A percentile compares a stretch with the other conserved stretches of the same genome.
Conservation (phyloP, 1,140 invertebrate species). For the Formica exsecta region DNA sequence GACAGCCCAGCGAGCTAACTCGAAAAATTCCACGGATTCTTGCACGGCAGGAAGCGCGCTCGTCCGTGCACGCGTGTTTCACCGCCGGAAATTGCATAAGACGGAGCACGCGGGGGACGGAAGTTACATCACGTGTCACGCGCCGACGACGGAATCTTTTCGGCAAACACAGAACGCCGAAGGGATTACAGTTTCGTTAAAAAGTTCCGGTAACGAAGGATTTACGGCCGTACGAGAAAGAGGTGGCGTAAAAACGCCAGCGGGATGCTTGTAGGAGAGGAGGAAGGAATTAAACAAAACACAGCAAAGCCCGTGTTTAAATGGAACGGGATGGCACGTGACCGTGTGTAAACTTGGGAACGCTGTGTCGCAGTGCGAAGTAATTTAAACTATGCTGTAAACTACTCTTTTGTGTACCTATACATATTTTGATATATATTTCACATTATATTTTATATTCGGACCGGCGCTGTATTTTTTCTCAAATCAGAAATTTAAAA, state of each 20-base stretch:
- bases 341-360: slow-evolving; percentile 50
- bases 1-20: slow-evolving; percentile 77
- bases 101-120: slow-evolving; percentile 35
- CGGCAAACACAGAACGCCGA: slow-evolving; percentile 66
- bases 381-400: slow-evolving; percentile 49
- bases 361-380: not conserved
- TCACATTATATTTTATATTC: not conserved
- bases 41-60: slow-evolving; percentile 78
- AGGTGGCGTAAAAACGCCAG: slow-evolving; percentile 31
- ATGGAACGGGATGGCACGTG: slow-evolving; percentile 45
- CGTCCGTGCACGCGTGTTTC: slow-evolving; percentile 42
- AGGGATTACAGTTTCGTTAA: slow-evolving; percentile 63
- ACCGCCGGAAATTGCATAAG: slow-evolving; percentile 26
- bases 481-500: not conserved
- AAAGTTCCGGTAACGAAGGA: slow-evolving; percentile 63
- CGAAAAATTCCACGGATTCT: slow-evolving; percentile 82
- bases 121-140: slow-evolving; percentile 74
- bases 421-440: not conserved
- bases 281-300: slow-evolving; percentile 18
- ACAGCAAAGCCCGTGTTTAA: slow-evolving; percentile 30
- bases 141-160: slow-evolving; percentile 77
- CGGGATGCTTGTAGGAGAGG: not conserved
- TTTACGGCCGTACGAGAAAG: slow-evolving; percentile 42
- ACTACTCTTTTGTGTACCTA: not conserved
- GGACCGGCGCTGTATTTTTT: not conserved